Percentiles rank a stretch among this genome's conserved stretches.
phyloP scores from a whole-genome alignment of 2,797 vertebrate genomes.

The Lepus oiostolus region DNA sequence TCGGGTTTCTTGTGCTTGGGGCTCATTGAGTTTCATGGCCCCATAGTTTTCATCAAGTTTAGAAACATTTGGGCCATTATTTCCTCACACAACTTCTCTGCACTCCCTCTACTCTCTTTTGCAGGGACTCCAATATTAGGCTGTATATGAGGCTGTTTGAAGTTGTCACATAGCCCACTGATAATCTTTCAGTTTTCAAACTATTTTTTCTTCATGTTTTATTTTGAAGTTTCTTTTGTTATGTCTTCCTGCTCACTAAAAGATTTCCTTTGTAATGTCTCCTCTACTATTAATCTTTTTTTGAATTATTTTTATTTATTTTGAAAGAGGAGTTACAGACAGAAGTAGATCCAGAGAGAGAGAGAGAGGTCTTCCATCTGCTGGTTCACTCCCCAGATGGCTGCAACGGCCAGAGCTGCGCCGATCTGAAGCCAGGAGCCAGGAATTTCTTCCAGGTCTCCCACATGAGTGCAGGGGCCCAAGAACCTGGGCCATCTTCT shows the following conservation, averaged over 20 bases:
- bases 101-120: neutral
- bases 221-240: conserved; percentile 32
- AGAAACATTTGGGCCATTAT: neutral
- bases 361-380: too few species aligned
- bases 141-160: neutral
- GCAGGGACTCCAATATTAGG: neutral
- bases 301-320: too few species aligned
- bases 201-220: neutral
- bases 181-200: conserved; percentile 8
- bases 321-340: too few species aligned
- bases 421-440: too few species aligned
- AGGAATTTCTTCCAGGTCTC: too few species aligned
- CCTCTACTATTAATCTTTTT: neutral
- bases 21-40: neutral
- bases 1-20: neutral
- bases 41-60: conserved; percentile 33
- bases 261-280: neutral
- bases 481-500: too few species aligned
- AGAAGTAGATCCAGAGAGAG: too few species aligned
- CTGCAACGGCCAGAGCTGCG: too few species aligned
- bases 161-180: neutral
- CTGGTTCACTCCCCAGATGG: too few species aligned
- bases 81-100: conserved; percentile 41
- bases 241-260: conserved; percentile 21
- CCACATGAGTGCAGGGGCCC: too few species aligned